Base-by-base conservation (phyloP, 2,888 invertebrate species). In the Heliconius ethilla region DNA sequence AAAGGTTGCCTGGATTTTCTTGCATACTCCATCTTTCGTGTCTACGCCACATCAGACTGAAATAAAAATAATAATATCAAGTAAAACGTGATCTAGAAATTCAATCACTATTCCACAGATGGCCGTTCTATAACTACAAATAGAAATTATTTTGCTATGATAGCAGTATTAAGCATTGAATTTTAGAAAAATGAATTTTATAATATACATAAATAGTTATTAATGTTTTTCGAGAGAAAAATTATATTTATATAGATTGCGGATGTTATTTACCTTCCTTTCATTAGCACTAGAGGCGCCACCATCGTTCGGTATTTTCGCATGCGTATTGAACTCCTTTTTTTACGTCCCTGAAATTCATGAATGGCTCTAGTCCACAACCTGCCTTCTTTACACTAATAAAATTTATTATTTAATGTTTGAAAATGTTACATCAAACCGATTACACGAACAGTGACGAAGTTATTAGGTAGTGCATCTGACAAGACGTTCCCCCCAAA, bases 281-380 rank as follows among this genome's bases (percentile, higher is more conserved):
- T 40, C 40, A 40, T 45, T 45, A 63, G 33, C 51, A 82, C 86
- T 78, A 84, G 86, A 62, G 82, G 88, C 88, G 86, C 86, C 81
- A 78, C 75, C 63, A 80, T 84, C 82, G 78, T 65, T 40, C 70
- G 77, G 78, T 79, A 82, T 76, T 86, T 85, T 85, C 92, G 92
- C 93, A 93, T 92, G 93, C 94, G 93, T 90, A 86, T 76, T 78
- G 83, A 85, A 83, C 83, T 85, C 86, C 87, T 86, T 82, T 85
- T 84, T 87, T 88, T 90, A 89, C 88, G 89, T 86, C 87, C 87
- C 87, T 86, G 84, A 89, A 89, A 86, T 89, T 91, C 92, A 94
- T 94, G 94, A 94, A 94, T 94, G 94, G 92, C 89, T 87, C 82
- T 85, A 87, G 88, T 86, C 83, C 89, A 91, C 89, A 91, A 90